Evolutionary conservation across 2,113 vertebrate genomes (phyloP).

Genomic region (Zootoca vivipara): DNA sequence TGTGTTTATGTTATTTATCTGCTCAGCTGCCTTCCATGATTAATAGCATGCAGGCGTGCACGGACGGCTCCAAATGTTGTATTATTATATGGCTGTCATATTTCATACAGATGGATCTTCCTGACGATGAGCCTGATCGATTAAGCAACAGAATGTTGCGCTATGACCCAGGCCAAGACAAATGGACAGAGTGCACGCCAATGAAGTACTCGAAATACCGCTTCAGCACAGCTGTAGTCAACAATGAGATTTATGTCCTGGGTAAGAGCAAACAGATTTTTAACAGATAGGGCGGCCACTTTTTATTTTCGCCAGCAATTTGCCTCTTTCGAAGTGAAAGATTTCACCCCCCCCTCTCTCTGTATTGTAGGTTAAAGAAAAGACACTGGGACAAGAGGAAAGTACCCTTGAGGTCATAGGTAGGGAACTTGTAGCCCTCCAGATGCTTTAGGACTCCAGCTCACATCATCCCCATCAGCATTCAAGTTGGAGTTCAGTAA

Average conservation of each 20-base stretch:
- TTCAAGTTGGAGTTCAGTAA: too few relatives aligned
- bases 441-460: too few relatives aligned
- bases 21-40: constrained; percentile 63
- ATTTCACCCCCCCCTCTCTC: constrained; percentile 28
- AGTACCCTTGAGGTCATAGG: too few relatives aligned
- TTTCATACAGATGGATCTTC: constrained; percentile 84
- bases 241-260: constrained; percentile 90
- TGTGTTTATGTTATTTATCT: constrained; percentile 71
- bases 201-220: constrained; percentile 96
- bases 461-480: too few relatives aligned
- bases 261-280: constrained; percentile 81
- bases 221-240: constrained; percentile 87
- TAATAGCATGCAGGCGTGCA: constrained; percentile 49
- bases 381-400: background rate
- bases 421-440: too few relatives aligned
- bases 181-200: constrained; percentile 84
- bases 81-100: constrained; percentile 69
- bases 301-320: constrained; percentile 58
- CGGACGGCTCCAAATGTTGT: constrained; percentile 55
- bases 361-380: constrained; percentile 21
- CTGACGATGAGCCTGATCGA: constrained; percentile 94
- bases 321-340: constrained; percentile 54
- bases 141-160: constrained; percentile 90
- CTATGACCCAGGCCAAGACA: constrained; percentile 89
- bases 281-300: constrained; percentile 52